Percentiles rank a stretch among this genome's conserved stretches.
Conservation (phyloP, 2,113 vertebrate genomes). For the Phyllostomus hastatus region DNA sequence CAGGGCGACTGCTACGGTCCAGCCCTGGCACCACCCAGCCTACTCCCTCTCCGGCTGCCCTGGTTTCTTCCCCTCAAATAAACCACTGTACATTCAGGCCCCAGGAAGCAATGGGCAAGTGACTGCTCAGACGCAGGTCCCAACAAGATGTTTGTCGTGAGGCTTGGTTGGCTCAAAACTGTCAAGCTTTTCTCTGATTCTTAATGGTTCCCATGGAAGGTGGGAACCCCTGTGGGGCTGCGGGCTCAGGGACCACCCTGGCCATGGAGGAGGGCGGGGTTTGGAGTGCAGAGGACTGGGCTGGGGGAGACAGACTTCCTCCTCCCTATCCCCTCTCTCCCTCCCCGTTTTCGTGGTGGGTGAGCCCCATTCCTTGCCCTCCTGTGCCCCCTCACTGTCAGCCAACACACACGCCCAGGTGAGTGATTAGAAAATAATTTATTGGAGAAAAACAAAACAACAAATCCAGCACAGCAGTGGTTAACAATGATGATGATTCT, state of each 20-base stretch:
- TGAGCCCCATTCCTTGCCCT: background rate
- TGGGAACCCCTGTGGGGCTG: too few relatives aligned
- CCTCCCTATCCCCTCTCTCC: background rate
- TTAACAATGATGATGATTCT: slow-evolving; percentile 71
- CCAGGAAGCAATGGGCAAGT: background rate
- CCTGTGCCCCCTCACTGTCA: background rate
- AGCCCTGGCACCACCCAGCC: background rate
- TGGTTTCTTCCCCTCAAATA: background rate
- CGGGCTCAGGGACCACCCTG: background rate
- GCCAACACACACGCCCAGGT: slow-evolving; percentile 7
- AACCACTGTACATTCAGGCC: background rate
- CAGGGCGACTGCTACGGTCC: too few relatives aligned
- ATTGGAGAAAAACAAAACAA: slow-evolving; percentile 85
- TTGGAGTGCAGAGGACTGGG: background rate
- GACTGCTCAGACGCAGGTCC: background rate
- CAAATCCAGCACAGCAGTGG: slow-evolving; percentile 82
- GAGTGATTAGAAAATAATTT: slow-evolving; percentile 87
- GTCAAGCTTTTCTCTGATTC: background rate
- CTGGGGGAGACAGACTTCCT: background rate
- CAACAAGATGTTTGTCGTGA: background rate
- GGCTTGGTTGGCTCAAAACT: background rate
- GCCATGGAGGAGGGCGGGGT: background rate
- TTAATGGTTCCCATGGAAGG: background rate
- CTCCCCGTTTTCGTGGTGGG: background rate
- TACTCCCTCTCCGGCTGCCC: background rate